These are phyloP conservation scores for Nettapus auritus DNA, from an alignment of 2,113 vertebrate species.

Conservation along the genomic window DNA sequence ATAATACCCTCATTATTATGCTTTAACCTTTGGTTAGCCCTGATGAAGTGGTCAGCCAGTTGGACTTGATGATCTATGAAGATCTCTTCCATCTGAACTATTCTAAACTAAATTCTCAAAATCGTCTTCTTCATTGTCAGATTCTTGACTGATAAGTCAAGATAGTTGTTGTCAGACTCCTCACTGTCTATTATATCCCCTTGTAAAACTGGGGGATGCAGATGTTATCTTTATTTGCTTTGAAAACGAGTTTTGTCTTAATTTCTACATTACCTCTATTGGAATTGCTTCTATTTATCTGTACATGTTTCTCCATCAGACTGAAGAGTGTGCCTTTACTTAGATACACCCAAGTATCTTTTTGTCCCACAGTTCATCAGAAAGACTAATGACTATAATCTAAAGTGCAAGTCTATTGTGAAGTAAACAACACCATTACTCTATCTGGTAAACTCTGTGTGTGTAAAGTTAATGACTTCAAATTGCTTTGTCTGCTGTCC, in stretches of 20 bases:
- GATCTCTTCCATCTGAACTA: not conserved
- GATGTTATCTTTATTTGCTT: not conserved
- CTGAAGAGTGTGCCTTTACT: not conserved
- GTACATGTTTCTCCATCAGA: not conserved
- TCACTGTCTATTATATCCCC: not conserved
- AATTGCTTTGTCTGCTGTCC: not conserved
- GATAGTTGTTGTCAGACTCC: not conserved
- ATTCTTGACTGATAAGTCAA: not conserved
- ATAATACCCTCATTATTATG: not conserved
- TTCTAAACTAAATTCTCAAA: not conserved
- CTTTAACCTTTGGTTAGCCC: not conserved
- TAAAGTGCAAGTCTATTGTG: not conserved
- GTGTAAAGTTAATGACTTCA: not conserved
- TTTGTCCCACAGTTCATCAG: not conserved
- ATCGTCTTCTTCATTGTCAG: not conserved
- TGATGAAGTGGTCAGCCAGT: not conserved
- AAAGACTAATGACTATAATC: not conserved
- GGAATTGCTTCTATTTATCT: not conserved
- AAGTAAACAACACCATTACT: not conserved
- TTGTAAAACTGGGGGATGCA: not conserved
- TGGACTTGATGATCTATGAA: not conserved
- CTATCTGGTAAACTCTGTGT: not conserved
- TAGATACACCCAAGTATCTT: not conserved
- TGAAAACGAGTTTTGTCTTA: not conserved
- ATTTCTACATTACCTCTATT: not conserved